Conservation (phyloP, 2,797 vertebrate species). For the Lacerta viridis region DNA sequence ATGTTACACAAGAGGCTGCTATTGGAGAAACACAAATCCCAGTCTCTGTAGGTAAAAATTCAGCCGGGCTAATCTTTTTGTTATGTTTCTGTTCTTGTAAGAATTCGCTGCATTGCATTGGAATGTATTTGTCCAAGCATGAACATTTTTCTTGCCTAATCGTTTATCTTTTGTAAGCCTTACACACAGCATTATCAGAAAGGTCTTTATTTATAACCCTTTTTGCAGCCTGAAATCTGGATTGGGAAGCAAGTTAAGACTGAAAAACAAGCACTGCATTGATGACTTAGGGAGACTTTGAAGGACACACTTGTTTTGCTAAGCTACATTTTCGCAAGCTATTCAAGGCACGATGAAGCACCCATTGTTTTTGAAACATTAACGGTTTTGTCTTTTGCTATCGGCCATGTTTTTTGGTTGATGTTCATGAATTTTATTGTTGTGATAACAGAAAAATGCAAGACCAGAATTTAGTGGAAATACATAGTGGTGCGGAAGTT, state of each 20-base stretch:
- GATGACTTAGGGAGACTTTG: constrained; percentile 50
- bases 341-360: constrained; percentile 48
- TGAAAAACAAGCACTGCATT: constrained; percentile 5
- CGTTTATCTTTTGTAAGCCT: constrained; percentile 45
- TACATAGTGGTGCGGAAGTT: neutral
- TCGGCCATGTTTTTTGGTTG: constrained; percentile 18
- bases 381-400: constrained; percentile 24
- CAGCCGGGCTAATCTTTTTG: neutral
- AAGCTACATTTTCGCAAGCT: constrained; percentile 41
- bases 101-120: constrained; percentile 27
- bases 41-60: neutral
- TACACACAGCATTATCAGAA: constrained; percentile 50
- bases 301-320: constrained; percentile 63
- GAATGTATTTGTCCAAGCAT: constrained; percentile 57
- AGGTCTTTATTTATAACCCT: constrained; percentile 66
- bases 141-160: constrained; percentile 58
- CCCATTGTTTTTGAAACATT: constrained; percentile 51
- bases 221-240: constrained; percentile 61
- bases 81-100: neutral
- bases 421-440: constrained; percentile 10
- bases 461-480: constrained; percentile 38
- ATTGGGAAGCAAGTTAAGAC: constrained; percentile 46
- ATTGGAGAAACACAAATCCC: neutral
- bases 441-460: constrained; percentile 54
- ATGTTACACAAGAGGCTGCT: neutral